These are phyloP conservation scores for Mythimna impura DNA, from an alignment of 2,888 invertebrate species.

Conservation along the genomic window DNA sequence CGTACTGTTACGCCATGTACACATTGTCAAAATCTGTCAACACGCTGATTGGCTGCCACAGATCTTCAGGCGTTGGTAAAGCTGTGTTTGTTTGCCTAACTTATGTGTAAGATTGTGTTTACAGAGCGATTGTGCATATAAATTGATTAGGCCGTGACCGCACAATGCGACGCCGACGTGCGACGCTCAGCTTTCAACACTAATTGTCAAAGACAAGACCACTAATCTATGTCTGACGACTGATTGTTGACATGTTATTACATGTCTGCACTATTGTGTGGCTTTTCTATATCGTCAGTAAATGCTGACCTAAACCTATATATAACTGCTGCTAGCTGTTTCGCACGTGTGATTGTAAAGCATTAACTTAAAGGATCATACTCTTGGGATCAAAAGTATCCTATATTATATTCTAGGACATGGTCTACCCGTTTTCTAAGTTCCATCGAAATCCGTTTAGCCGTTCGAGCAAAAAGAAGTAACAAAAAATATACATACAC, in stretches of 20 bases:
- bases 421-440: too few relatives aligned
- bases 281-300: not conserved
- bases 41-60: constrained; percentile 49
- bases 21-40: constrained; percentile 38
- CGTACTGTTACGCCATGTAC: constrained; percentile 3
- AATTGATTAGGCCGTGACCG: constrained; percentile 49
- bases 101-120: constrained; percentile 19
- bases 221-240: constrained; percentile 17
- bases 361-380: too few relatives aligned
- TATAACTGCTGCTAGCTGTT: too few relatives aligned
- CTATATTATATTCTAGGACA: too few relatives aligned
- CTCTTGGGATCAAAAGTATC: too few relatives aligned
- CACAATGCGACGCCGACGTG: constrained; percentile 22
- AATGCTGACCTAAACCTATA: not conserved
- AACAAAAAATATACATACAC: too few relatives aligned
- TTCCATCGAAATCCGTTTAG: too few relatives aligned
- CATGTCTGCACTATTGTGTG: too few relatives aligned
- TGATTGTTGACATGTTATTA: constrained; percentile 7
- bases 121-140: constrained; percentile 47
- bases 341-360: too few relatives aligned
- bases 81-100: constrained; percentile 14
- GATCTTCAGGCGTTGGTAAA: constrained; percentile 22
- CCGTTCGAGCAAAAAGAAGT: too few relatives aligned
- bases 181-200: constrained; percentile 19
- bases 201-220: constrained; percentile 38